These are phyloP conservation scores for Pelagia noctiluca DNA, from an alignment of 30 jellyfish, hydroid and myxozoan genomes.

Conservation along the genomic window DNA sequence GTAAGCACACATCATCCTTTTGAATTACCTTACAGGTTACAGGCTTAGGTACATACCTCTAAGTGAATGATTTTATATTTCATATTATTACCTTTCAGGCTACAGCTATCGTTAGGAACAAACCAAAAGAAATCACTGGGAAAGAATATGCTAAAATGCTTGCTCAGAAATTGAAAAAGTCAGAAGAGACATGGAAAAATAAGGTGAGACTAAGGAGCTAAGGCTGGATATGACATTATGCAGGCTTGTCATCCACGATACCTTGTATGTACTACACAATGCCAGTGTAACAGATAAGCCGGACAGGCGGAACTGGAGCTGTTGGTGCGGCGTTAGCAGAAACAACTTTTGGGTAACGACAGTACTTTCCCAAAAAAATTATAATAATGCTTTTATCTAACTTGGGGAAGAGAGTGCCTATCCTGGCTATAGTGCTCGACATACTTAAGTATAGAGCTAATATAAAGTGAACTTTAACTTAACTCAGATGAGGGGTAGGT, in stretches of 20 bases:
- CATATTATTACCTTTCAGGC: conserved; percentile 6
- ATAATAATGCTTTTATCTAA: background rate
- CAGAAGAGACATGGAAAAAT: background rate
- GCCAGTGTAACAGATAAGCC: background rate
- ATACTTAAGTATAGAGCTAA: no score
- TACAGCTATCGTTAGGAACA: conserved; percentile 13
- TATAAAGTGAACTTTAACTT: background rate
- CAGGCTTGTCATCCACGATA: background rate
- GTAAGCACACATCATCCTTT: background rate
- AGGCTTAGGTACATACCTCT: background rate
- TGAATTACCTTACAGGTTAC: conserved; percentile 1
- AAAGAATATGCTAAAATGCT: conserved; percentile 19
- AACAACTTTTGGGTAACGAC: background rate
- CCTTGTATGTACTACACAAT: background rate
- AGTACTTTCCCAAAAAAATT: background rate
- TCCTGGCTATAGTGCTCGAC: no score
- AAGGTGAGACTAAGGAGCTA: background rate
- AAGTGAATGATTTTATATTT: background rate
- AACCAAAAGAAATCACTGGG: conserved; percentile 11
- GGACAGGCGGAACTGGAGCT: no score
- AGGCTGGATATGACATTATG: background rate
- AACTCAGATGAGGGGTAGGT: background rate
- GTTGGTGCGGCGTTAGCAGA: background rate
- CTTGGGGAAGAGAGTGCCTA: no score
- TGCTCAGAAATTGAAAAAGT: background rate